A percentile compares a stretch with the other conserved stretches of the same genome.
Conservation (phyloP, 2,797 vertebrate species). For the Pristis pectinata region DNA sequence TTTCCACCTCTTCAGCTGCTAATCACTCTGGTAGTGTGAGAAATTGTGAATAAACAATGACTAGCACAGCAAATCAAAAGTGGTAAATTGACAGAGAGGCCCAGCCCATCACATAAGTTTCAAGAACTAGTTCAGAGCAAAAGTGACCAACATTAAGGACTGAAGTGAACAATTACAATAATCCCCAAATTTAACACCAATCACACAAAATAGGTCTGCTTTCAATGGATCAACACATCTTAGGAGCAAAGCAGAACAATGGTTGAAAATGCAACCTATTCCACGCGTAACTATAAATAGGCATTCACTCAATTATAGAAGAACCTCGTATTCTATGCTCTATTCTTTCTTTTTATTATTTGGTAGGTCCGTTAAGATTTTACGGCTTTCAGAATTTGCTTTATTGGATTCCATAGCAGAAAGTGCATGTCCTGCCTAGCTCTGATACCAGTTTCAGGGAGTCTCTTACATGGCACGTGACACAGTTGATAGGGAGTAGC, state of each 20-base stretch:
- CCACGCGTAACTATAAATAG: neutral
- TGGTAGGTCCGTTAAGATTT: neutral
- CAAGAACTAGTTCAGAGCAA: neutral
- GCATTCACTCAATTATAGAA: neutral
- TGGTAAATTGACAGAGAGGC: neutral
- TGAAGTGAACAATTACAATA: neutral
- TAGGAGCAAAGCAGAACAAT: neutral
- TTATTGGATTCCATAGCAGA: neutral
- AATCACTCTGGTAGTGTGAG: neutral
- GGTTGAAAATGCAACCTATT: neutral
- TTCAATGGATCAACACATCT: neutral
- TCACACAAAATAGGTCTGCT: neutral
- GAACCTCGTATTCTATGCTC: neutral
- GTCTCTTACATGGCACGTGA: neutral
- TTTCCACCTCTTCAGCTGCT: neutral
- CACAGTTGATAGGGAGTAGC: neutral
- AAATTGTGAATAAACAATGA: neutral
- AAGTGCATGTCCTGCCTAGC: neutral
- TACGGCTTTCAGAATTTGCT: neutral
- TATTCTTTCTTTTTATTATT: slow-evolving; percentile 28
- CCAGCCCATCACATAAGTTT: neutral
- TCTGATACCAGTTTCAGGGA: neutral
- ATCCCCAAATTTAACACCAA: neutral
- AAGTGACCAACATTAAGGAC: neutral
- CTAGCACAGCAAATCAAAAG: neutral